Evolutionary conservation across 1,140 invertebrate genomes (phyloP).

Genomic region (Scylla paramamosain): DNA sequence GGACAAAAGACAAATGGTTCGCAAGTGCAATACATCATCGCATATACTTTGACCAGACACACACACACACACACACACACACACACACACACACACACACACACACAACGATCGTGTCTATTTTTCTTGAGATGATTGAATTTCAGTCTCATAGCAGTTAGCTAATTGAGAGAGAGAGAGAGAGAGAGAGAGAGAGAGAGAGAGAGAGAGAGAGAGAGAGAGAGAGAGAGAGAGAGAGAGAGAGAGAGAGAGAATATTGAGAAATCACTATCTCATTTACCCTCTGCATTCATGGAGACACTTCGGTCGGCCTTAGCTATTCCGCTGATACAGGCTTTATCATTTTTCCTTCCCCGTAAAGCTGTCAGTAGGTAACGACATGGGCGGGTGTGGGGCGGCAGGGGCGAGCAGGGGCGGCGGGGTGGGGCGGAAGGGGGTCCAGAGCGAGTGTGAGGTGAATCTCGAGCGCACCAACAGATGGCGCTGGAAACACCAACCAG

Average conservation of each 20-base stretch:
- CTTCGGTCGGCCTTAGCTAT: neutral
- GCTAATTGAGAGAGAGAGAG: neutral
- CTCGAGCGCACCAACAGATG: neutral
- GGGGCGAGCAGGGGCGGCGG: neutral
- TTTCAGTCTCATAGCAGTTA: neutral
- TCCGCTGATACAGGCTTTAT: neutral
- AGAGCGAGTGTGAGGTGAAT: neutral
- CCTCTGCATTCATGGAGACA: neutral
- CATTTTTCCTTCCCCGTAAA: conserved; percentile 14
- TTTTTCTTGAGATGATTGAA: neutral
- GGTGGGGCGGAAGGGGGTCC: neutral
- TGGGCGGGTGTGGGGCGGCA: neutral
- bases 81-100: conserved; percentile 20
- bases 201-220: conserved; percentile 17
- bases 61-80: conserved; percentile 8
- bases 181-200: conserved; percentile 11
- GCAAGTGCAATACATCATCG: neutral
- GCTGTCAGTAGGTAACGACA: neutral
- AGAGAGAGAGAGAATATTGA: neutral
- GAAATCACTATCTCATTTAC: neutral
- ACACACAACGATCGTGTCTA: neutral
- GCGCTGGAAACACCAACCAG: neutral
- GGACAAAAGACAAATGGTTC: neutral
- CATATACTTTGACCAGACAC: neutral
- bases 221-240: conserved; percentile 3